Evolutionary conservation across 2,113 vertebrate species (phyloP), one percentile per base, ranked within the genome.

Genomic region (Dipodomys stephensi): DNA sequence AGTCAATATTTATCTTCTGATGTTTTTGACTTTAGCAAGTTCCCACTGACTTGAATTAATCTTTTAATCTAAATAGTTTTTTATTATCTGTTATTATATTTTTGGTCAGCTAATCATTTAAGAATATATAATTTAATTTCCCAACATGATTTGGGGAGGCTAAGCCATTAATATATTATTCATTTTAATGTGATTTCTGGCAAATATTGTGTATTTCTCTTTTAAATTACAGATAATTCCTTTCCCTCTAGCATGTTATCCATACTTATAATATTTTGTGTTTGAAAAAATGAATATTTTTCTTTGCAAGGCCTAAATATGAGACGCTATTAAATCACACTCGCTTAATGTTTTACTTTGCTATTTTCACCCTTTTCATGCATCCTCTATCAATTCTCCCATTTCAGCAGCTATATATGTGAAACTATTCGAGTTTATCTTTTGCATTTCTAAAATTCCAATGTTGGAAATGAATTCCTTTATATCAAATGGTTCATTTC

Each of bases 181-280:
- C 28, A 78, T 90, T 87, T 60, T 84, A 91, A 86, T 93, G 91
- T 90, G 39, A 83, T 92, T 93, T 97, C 28, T 81, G 94, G 13
- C 60, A 93, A 93, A 90, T 81, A 87, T 12, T 27, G 46, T 71
- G 15, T 12, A 60, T 74, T 73, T 67, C 16, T 64, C 22, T 57
- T 64, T 18, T 67, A 83, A 92, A 90, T 93, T 64, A 83, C 2
- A 92, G 9, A 20, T 60, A 69, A 80, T 67, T 92, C 9, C 16
- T 65, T 95, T 9, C 82, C 84, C 10, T 44, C 30, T 94, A 57
- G 15, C 20, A 60, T 79, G 85, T 83, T n/a, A 81, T 78, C 35
- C 60, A 9, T 69, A 78, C 79, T 76, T 76, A 30, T 49, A 79
- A 83, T 71, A 72, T 83, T 89, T 83, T 71, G 7, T 53, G 11